Evolutionary conservation across 2,113 vertebrate species (phyloP).

Genomic region (Equus quagga): DNA sequence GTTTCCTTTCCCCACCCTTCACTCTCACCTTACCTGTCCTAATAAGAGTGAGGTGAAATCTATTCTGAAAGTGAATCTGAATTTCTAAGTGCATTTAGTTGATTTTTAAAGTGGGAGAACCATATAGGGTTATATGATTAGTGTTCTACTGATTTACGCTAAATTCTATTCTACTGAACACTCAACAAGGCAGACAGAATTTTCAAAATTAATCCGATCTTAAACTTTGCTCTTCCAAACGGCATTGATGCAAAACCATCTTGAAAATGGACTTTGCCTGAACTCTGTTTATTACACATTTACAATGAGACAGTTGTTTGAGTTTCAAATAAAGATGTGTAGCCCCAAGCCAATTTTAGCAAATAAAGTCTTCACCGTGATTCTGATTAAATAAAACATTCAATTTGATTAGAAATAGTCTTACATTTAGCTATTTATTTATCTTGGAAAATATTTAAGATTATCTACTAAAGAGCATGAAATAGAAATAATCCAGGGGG

Average conservation of each 20-base stretch:
- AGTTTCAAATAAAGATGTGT: neutral
- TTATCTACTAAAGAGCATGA: constrained; percentile 37
- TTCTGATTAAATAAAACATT: constrained; percentile 53
- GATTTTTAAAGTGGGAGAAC: neutral
- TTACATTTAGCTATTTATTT: neutral
- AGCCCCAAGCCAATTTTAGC: constrained; percentile 24
- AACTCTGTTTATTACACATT: neutral
- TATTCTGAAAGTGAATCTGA: neutral
- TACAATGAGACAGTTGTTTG: neutral
- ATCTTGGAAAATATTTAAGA: constrained; percentile 42
- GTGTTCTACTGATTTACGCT: neutral
- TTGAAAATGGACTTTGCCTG: neutral
- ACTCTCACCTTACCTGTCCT: neutral
- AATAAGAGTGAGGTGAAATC: neutral
- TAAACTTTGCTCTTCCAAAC: neutral
- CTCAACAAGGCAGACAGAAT: neutral
- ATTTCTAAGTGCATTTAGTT: neutral
- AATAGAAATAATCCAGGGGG: neutral
- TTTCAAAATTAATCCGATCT: constrained; percentile 21
- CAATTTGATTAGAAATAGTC: constrained; percentile 45
- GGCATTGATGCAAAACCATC: neutral
- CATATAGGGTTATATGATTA: neutral
- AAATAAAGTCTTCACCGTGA: neutral
- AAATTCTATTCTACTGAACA: neutral
- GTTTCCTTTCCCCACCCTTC: neutral